Evolutionary conservation across 2,888 invertebrate genomes (phyloP), one percentile per base, ranked within the genome.

Genomic region (Scrobipalpa costella): DNA sequence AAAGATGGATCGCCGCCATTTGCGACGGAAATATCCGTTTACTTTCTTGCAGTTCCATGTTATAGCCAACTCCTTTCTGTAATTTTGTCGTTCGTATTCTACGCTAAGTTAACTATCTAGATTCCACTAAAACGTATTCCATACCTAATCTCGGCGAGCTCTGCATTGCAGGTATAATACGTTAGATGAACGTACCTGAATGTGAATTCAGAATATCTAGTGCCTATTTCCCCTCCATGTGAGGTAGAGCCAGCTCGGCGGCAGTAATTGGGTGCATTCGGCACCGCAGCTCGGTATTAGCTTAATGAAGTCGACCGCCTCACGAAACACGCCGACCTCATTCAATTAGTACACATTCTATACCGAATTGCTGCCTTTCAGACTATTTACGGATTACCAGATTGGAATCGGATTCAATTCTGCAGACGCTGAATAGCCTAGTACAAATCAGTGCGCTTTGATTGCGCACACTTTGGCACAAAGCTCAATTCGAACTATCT

Each of bases 1-100:
- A 66, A 76, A 82, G 81, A 83, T 76, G 72, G 74, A 81, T 81
- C 70, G 71, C 70, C 67, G 71, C 73, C 75, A 81, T 81, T 82
- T 76, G 71, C 74, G 72, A 73, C 69, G 67, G 63, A 77, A 71
- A 72, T 68, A 73, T 74, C 70, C 27, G 21, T 52, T 52, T 52
- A 52, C 50, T 50, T 52, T 27, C 63, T 71, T 70, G 69, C 71
- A 69, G 70, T 72, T 67, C 11, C 27, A 50, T 50, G 11, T 50
- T 9, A 27, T 15, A 47, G 7, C 15, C 7, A n/a, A 1, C 13
- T 15, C 7, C 47, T 47, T 27, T 11, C 27, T 52, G 21, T 19
- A 36, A 34, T 50, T 50, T 50, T 11, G 15, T 61, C 49, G 11
- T 17, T 61, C 52, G 7, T 61, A 19, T 50, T 47, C 15, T n/a